A percentile compares a stretch with the other conserved stretches of the same genome.
phyloP scores from a whole-genome alignment of 2,888 invertebrate species.

The Andrena praecox region DNA sequence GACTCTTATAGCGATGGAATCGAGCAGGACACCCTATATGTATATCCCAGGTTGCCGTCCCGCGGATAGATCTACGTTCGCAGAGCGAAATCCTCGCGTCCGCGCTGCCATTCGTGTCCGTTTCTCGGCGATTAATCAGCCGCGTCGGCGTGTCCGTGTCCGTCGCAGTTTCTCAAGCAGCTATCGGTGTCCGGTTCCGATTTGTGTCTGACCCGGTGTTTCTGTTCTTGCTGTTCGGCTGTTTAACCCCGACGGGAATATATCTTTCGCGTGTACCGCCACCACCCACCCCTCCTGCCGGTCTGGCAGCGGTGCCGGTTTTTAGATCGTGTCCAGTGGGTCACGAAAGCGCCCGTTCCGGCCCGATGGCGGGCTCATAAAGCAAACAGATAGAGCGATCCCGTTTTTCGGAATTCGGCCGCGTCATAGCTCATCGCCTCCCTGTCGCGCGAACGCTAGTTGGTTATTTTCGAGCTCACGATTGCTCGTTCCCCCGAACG shows the following conservation, averaged over 20 bases:
- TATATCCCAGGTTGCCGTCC: slow-evolving; percentile 3
- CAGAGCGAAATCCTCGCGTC: slow-evolving; percentile 20
- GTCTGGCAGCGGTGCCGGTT: background rate
- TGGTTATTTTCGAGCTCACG: slow-evolving; percentile 17
- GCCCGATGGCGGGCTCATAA: slow-evolving; percentile 3
- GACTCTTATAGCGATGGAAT: no score
- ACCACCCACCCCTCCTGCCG: background rate
- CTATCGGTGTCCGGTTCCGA: slow-evolving; percentile 59
- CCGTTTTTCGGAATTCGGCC: slow-evolving; percentile 17
- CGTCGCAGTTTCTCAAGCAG: slow-evolving; percentile 60
- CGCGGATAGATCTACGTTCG: slow-evolving; percentile 39
- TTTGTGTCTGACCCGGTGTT: slow-evolving; percentile 53
- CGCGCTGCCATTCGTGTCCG: slow-evolving; percentile 47
- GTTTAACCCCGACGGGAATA: slow-evolving; percentile 40
- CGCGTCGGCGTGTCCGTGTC: slow-evolving; percentile 44
- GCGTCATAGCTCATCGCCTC: slow-evolving; percentile 22
- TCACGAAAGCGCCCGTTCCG: slow-evolving; percentile 23
- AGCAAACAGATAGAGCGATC: slow-evolving; percentile 32
- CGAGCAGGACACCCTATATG: background rate
- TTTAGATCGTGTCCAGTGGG: slow-evolving; percentile 27
- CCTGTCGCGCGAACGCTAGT: slow-evolving; percentile 12
- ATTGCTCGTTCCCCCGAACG: slow-evolving; percentile 5
- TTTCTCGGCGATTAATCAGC: slow-evolving; percentile 56
- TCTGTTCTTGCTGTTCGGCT: slow-evolving; percentile 34
- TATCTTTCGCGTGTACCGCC: slow-evolving; percentile 46